A percentile compares a stretch with the other conserved stretches of the same genome.
These are phyloP conservation scores for Thripadectes ignobilis DNA, from an alignment of 2,797 vertebrate species.

Conservation along the genomic window DNA sequence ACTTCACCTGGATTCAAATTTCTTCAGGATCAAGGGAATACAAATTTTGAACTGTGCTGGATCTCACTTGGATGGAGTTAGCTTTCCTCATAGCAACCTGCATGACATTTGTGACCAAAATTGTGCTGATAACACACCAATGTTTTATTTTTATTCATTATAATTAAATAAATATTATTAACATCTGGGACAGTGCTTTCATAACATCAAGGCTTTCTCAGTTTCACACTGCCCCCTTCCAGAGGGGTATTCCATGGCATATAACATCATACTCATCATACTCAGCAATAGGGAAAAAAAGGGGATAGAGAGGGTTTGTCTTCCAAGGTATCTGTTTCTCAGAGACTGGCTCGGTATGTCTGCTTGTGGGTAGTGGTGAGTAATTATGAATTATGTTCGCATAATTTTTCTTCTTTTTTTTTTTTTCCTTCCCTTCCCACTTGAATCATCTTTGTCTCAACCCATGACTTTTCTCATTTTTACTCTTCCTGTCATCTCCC, in stretches of 20 bases:
- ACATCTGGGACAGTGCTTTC: neutral
- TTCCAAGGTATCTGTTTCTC: neutral
- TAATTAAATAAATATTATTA: neutral
- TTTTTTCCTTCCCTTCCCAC: neutral
- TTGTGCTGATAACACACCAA: neutral
- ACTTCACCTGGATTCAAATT: neutral
- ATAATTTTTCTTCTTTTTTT: neutral
- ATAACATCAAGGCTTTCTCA: neutral
- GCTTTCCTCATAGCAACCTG: accelerated
- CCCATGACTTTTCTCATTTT: neutral
- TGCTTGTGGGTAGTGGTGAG: neutral
- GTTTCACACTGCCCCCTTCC: neutral
- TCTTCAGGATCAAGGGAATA: neutral
- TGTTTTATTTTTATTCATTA: neutral
- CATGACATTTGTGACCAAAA: neutral
- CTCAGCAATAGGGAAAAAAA: neutral
- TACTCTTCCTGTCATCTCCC: neutral
- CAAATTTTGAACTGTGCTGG: neutral
- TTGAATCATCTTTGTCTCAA: neutral
- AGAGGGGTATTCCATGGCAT: neutral
- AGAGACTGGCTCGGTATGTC: neutral
- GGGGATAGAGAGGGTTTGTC: accelerated
- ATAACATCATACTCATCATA: neutral
- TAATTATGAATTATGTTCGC: accelerated
- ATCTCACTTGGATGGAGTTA: neutral